A percentile compares a stretch with the other conserved stretches of the same genome.
These are phyloP conservation scores for Blastomussa wellsi DNA, from an alignment of 92 coral and sea anemone species.

Conservation along the genomic window DNA sequence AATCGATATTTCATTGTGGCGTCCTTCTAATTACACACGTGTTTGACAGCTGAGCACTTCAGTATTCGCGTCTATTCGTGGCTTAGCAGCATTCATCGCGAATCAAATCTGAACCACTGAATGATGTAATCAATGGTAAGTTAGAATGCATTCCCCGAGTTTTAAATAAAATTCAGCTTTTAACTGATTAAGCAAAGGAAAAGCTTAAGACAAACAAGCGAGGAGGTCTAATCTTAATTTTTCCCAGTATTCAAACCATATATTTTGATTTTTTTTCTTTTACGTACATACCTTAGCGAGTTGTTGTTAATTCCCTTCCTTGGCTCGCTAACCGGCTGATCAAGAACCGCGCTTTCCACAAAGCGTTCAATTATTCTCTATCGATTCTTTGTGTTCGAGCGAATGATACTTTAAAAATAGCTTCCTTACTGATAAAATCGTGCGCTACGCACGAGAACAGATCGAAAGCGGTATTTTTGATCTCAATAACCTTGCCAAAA, in stretches of 20 bases:
- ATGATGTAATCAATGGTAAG: not conserved
- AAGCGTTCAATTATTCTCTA: not conserved
- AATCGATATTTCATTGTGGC: not conserved
- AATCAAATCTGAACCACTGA: not conserved
- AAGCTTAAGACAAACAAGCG: no score
- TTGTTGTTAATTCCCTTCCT: not conserved
- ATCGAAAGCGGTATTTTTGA: not conserved
- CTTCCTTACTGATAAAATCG: no score
- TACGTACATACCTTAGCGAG: not conserved
- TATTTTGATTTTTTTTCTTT: not conserved
- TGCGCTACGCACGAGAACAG: not conserved
- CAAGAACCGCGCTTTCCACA: no score
- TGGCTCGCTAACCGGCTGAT: not conserved
- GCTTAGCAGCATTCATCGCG: not conserved
- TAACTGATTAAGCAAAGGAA: no score
- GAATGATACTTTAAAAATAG: not conserved
- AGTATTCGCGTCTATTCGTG: not conserved
- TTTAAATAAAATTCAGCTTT: no score
- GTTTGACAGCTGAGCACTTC: not conserved
- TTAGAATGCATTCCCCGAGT: not conserved
- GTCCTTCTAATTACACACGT: not conserved
- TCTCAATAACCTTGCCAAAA: constrained; percentile 9
- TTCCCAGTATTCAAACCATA: no score
- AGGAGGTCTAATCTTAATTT: no score
- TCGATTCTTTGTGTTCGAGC: not conserved